Evolutionary conservation across 2,888 invertebrate species (phyloP), one percentile per base, ranked within the genome.

Genomic region (Sclerodermus sp.): DNA sequence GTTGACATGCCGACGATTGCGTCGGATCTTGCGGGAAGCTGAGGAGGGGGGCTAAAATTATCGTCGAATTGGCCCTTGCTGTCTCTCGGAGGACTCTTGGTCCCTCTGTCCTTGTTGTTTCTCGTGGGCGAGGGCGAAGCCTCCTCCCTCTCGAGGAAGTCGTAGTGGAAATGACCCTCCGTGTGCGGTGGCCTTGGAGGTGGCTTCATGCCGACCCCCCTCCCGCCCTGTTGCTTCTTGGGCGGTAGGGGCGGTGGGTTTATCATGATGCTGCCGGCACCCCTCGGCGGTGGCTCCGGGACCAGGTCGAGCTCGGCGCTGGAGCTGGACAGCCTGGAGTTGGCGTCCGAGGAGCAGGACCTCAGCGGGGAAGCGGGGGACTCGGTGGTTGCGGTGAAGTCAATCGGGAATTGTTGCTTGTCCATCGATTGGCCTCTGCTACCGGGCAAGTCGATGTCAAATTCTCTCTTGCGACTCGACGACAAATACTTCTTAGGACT

Each of bases 161-260:
- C 83, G 65, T 84, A 84, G 40, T 82, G 81, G 15, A 80, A 77
- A 40, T 81, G 80, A 15, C 70, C 70, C 10, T 82, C 83, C 1
- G 81, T 82, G 59, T 84, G 82, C 0, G 85, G 86, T 1, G 87
- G 87, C 42, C 83, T 73, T 0, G 86, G 84, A 0, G 87, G 86
- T n/a, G 87, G 87, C 39, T 87, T 85, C 17, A 82, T 79, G 1
- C 80, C 75, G 8, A n/a, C n/a, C 41, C 83, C 79, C 56, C 84
- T 84, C 44, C 80, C 82, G 38, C 81, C 80, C 61, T 85, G 84
- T 12, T 34, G 64, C 59, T 88, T 87, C 70, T 88, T 89, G 12
- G 89, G 89, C 15, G 89, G 83, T 72, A 89, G 77, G 2, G 89
- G 89, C 1, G 89, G 89, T 2, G 89, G 89, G 68, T 87, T 87